Evolutionary conservation across 2,113 vertebrate species (phyloP).

Genomic region (Promerops cafer): DNA sequence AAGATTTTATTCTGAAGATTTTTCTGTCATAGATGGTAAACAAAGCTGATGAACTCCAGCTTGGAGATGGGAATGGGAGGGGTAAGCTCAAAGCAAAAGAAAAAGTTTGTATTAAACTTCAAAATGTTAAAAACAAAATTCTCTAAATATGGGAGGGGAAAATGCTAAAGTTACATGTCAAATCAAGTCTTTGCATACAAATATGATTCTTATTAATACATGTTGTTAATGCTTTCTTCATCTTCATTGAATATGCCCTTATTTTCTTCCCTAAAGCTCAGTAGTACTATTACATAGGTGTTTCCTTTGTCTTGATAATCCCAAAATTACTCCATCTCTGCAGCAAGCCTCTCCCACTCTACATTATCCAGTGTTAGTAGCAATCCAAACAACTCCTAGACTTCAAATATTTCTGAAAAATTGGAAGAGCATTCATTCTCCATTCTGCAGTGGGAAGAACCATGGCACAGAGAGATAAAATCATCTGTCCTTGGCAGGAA

Average conservation of each 20-base stretch:
- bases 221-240: not conserved
- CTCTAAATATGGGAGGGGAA: not conserved
- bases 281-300: not conserved
- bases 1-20: not conserved
- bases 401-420: constrained; percentile 19
- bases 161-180: not conserved
- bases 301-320: not conserved
- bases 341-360: not conserved
- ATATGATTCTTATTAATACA: not conserved
- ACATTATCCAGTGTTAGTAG: not conserved
- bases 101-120: not conserved
- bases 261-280: not conserved
- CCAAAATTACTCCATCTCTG: not conserved
- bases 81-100: not conserved
- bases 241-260: not conserved
- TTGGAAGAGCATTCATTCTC: not conserved
- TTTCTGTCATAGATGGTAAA: not conserved
- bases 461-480: not conserved
- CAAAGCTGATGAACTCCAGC: not conserved
- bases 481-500: not conserved
- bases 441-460: not conserved
- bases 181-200: not conserved
- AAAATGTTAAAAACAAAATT: not conserved
- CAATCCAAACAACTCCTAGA: not conserved
- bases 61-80: not conserved